Conservation (phyloP, 2,888 invertebrate genomes). For the Arrhopalites spinosus region DNA sequence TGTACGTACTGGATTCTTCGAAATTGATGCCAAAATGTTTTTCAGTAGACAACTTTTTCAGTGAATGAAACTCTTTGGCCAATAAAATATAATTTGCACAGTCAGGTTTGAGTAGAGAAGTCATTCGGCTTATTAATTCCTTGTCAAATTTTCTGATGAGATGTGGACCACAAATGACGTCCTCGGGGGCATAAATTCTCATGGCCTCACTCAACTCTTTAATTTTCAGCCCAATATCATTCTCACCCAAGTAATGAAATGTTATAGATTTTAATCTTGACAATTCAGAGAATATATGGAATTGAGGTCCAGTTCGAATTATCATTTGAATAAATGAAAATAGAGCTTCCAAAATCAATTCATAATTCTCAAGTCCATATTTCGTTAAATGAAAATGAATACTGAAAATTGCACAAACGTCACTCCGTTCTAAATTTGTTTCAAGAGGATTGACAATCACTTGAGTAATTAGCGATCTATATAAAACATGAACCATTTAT, state of each 20-base stretch:
- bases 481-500: too few relatives aligned
- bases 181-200: slow-evolving; percentile 25
- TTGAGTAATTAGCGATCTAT: slow-evolving; percentile 11
- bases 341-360: slow-evolving; percentile 3
- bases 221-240: background rate
- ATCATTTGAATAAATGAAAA: slow-evolving; percentile 25
- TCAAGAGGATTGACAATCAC: slow-evolving; percentile 11
- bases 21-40: slow-evolving; percentile 23
- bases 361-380: background rate
- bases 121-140: slow-evolving; percentile 1
- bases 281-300: slow-evolving; percentile 8
- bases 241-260: slow-evolving; percentile 23
- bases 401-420: slow-evolving; percentile 16
- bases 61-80: slow-evolving; percentile 18
- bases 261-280: slow-evolving; percentile 21
- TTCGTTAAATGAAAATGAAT: slow-evolving; percentile 11
- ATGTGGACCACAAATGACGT: slow-evolving; percentile 19
- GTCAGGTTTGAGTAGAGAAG: background rate
- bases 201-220: slow-evolving; percentile 33
- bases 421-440: slow-evolving; percentile 22
- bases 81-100: slow-evolving; percentile 19
- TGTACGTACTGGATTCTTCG: background rate
- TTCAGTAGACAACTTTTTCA: background rate
- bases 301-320: slow-evolving; percentile 10
- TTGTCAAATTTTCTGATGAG: slow-evolving; percentile 18